These are phyloP conservation scores for Gadus chalcogrammus DNA, from an alignment of 2,113 vertebrate species.

Conservation along the genomic window DNA sequence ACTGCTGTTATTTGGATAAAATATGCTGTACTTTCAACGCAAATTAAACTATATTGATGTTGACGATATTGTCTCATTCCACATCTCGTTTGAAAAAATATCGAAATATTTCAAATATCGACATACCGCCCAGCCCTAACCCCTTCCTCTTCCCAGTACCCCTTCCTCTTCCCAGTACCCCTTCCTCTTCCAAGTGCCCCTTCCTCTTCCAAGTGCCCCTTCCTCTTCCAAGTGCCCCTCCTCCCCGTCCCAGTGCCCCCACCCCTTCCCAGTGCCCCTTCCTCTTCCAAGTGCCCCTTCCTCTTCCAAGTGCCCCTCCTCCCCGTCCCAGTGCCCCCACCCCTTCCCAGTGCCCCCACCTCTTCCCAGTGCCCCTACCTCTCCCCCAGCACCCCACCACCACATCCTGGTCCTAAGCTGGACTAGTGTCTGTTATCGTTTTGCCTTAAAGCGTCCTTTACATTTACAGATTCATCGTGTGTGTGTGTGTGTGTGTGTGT, in stretches of 20 bases:
- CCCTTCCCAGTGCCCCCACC: no score
- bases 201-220: slow-evolving; percentile 11
- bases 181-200: neutral
- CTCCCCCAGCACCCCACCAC: neutral
- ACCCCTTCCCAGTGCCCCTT: no score
- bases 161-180: slow-evolving; percentile 13
- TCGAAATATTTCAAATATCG: no score
- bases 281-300: slow-evolving; percentile 14
- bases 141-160: neutral
- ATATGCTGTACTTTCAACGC: no score
- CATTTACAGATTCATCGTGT: slow-evolving; percentile 49
- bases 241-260: neutral
- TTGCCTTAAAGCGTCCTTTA: slow-evolving; percentile 44
- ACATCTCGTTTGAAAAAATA: no score
- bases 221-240: slow-evolving; percentile 18
- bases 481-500: slow-evolving; percentile 33
- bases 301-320: neutral
- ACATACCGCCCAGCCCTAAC: no score
- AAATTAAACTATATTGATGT: no score
- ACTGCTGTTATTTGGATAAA: no score
- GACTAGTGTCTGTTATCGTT: slow-evolving; percentile 10
- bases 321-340: neutral
- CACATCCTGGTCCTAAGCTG: slow-evolving; percentile 37
- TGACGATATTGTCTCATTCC: no score
- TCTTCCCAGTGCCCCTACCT: slow-evolving; percentile 15